phyloP scores from a whole-genome alignment of 2,888 invertebrate genomes.

The Macrosiphum euphorbiae region DNA sequence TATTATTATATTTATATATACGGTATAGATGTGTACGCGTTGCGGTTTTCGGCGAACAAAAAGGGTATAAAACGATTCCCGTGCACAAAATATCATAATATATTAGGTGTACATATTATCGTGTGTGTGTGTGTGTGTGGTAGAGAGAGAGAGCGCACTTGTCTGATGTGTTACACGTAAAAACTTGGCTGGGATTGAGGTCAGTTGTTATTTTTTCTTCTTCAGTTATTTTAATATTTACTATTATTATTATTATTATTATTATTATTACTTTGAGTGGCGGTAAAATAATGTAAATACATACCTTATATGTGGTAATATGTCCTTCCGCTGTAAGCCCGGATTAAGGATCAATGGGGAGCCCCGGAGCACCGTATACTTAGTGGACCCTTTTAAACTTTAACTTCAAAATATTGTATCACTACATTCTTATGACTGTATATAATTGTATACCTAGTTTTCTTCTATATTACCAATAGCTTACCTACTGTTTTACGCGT shows the following conservation, averaged over 20 bases:
- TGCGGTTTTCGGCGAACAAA: constrained; percentile 10
- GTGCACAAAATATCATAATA: not conserved
- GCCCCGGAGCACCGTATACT: too few relatives aligned
- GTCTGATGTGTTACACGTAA: not conserved
- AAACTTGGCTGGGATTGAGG: not conserved
- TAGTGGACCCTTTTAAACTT: too few relatives aligned
- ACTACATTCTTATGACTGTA: too few relatives aligned
- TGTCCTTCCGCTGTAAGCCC: not conserved
- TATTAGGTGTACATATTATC: not conserved
- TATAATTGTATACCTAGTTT: too few relatives aligned
- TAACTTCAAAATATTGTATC: too few relatives aligned
- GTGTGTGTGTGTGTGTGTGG: not conserved
- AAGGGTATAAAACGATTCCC: not conserved
- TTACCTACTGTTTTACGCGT: too few relatives aligned
- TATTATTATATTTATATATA: too few relatives aligned
- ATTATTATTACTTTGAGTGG: not conserved
- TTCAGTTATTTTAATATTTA: too few relatives aligned
- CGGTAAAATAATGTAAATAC: not conserved
- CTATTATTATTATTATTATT: too few relatives aligned
- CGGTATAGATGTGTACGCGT: not conserved
- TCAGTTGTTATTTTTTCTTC: not conserved
- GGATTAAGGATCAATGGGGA: too few relatives aligned
- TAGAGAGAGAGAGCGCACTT: too few relatives aligned
- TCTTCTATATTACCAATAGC: too few relatives aligned
- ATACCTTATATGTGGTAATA: not conserved